Evolutionary conservation across 2,888 invertebrate genomes (phyloP), one percentile per base, ranked within the genome.

Genomic region (Leptogaster cylindrica): DNA sequence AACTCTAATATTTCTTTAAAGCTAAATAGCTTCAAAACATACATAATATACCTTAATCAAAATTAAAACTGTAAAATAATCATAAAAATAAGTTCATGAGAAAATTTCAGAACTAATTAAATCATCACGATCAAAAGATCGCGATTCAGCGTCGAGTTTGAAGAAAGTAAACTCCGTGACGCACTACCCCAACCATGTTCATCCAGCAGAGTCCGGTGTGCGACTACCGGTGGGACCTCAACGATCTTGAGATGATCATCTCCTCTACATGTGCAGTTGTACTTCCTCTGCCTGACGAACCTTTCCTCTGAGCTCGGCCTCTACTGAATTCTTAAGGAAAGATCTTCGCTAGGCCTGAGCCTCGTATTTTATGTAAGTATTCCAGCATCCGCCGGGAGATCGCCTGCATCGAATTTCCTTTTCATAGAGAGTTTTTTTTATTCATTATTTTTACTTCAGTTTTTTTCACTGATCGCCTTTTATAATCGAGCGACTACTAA

Each of bases 341-440:
- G 41, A 58, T 58, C 14, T 58, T 61, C 28, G 44, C 61, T 12
- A 14, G 41, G 14, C 61, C 44, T 44, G 27, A n/a, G 44, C 44
- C 44, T 41, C 61, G 61, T 61, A 41, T 58, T 58, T 58, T 58
- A 58, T 58, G 58, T 58, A 58, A 23, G 44, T 44, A 41, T 61
- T 28, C 28, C 44, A 61, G 61, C 61, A 61, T 61, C 61, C 61
- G 61, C 44, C 61, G 39, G 23, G 55, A 61, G 61, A 61, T 61
- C 61, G 61, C 61, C 61, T 41, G 61, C 44, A 61, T 61, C 44
- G 41, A 44, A 44, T 61, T 61, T 61, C 61, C 41, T 61, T 61
- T 61, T 61, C 61, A 44, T 16, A 27, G 23, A 46, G 14, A 31
- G n/a, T 39, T 58, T 33, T 31, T 55, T 31, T 55, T 55, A 2